A percentile compares a stretch with the other conserved stretches of the same genome.
phyloP scores from a whole-genome alignment of 2,113 vertebrate genomes.

The Fukomys damarensis region DNA sequence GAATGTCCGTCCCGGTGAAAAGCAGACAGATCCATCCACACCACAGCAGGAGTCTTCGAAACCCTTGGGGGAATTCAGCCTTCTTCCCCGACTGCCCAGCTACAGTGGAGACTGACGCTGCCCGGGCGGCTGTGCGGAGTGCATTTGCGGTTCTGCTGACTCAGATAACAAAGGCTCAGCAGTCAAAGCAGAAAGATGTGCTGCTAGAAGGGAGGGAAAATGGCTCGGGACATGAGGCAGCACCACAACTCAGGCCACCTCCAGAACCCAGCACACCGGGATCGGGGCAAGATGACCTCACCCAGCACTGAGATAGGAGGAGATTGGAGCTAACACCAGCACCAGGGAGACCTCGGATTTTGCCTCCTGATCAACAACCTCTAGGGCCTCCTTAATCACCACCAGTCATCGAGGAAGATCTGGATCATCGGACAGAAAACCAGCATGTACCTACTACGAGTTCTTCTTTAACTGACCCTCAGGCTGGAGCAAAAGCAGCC shows the following conservation, averaged over 20 bases:
- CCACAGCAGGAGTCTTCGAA: conserved; percentile 87
- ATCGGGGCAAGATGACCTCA: conserved; percentile 88
- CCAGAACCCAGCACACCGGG: conserved; percentile 92
- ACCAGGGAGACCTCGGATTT: conserved; percentile 91
- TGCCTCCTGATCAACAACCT: conserved; percentile 97
- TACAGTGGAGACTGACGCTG: conserved; percentile 90
- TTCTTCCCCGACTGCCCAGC: conserved; percentile 85
- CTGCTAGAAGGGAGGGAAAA: conserved; percentile 87
- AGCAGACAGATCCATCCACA: conserved; percentile 88
- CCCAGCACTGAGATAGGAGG: conserved; percentile 85
- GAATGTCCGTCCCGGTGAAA: no score
- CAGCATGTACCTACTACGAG: conserved; percentile 87
- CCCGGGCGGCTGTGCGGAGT: conserved; percentile 93
- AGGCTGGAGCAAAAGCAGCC: conserved; percentile 89
- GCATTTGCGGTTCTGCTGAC: conserved; percentile 96
- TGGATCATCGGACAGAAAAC: conserved; percentile 95
- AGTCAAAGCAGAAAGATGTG: conserved; percentile 89
- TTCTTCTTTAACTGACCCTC: conserved; percentile 89
- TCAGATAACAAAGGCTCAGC: conserved; percentile 96
- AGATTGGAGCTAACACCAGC: conserved; percentile 85
- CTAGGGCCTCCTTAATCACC: conserved; percentile 97
- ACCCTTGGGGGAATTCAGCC: conserved; percentile 83
- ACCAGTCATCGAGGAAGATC: conserved; percentile 92
- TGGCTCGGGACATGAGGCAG: conserved; percentile 84
- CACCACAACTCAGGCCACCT: conserved; percentile 90